Evolutionary conservation across 1,140 invertebrate genomes (phyloP).

Genomic region (Heliothis virescens): DNA sequence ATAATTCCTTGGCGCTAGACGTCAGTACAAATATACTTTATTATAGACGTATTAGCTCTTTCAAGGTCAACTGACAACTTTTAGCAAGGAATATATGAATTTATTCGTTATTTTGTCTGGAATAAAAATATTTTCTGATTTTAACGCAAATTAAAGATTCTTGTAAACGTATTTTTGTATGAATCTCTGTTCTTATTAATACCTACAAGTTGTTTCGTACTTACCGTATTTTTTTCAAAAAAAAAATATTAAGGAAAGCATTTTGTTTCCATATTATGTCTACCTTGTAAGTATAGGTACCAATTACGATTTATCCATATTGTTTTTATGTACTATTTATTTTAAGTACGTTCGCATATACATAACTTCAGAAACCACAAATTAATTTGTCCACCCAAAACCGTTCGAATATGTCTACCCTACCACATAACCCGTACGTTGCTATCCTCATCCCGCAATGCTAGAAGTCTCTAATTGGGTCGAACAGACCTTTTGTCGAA

Average conservation of each 20-base stretch:
- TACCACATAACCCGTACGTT: conserved; percentile 37
- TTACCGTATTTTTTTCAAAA: no score
- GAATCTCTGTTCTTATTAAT: no score
- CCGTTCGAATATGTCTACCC: conserved; percentile 35
- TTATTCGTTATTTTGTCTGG: background rate
- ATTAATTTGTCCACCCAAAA: conserved; percentile 53
- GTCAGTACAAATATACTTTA: background rate
- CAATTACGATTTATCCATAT: no score
- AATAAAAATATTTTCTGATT: no score
- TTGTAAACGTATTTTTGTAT: no score
- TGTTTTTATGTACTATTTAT: background rate
- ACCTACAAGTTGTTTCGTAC: no score
- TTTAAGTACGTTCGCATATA: background rate
- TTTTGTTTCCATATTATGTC: no score
- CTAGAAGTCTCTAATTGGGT: conserved; percentile 64
- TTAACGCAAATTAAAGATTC: no score
- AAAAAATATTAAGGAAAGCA: no score
- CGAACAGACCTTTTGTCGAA: conserved; percentile 57
- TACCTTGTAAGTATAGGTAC: no score
- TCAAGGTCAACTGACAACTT: background rate
- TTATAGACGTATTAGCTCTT: conserved; percentile 1
- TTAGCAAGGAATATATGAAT: background rate
- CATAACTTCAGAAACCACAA: conserved; percentile 49
- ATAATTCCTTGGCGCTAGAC: background rate
- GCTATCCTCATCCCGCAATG: conserved; percentile 38